Evolutionary conservation across 2,888 invertebrate genomes (phyloP).

Genomic region (Aelia acuminata): DNA sequence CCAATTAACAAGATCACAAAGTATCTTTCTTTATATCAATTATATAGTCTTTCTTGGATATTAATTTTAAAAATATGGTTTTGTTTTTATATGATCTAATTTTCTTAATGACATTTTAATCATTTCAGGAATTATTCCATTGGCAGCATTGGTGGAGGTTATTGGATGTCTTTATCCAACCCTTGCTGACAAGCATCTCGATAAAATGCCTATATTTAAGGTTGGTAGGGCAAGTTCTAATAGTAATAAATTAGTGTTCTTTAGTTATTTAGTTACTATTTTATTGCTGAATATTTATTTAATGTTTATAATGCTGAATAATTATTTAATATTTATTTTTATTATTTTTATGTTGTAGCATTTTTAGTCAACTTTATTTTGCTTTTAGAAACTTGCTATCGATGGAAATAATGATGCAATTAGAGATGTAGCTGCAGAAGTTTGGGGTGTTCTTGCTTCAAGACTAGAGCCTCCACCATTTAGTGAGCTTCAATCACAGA

Average conservation of each 20-base stretch:
- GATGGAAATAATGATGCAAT: constrained; percentile 54
- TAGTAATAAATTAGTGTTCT: background rate
- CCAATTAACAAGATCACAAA: no score
- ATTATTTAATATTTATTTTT: no score
- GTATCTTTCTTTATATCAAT: no score
- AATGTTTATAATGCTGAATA: no score
- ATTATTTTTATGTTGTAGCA: no score
- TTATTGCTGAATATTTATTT: background rate
- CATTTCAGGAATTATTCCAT: constrained; percentile 74
- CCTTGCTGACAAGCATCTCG: constrained; percentile 81
- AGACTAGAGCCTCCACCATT: constrained; percentile 55
- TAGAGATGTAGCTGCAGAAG: constrained; percentile 60
- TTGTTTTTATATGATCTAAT: background rate
- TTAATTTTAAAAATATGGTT: no score
- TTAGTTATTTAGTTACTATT: background rate
- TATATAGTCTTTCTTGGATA: no score
- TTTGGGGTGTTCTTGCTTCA: constrained; percentile 56
- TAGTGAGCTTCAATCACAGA: constrained; percentile 33
- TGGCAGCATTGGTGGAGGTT: constrained; percentile 86
- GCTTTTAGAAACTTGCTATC: constrained; percentile 52
- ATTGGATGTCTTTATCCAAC: constrained; percentile 86
- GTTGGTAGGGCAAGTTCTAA: background rate
- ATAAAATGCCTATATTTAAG: constrained; percentile 53
- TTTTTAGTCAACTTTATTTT: background rate
- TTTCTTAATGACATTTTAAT: constrained; percentile 46